A percentile compares a stretch with the other conserved stretches of the same genome.
These are phyloP conservation scores for Zaprionus lineosus DNA, from an alignment of 2,888 invertebrate genomes.

Conservation along the genomic window DNA sequence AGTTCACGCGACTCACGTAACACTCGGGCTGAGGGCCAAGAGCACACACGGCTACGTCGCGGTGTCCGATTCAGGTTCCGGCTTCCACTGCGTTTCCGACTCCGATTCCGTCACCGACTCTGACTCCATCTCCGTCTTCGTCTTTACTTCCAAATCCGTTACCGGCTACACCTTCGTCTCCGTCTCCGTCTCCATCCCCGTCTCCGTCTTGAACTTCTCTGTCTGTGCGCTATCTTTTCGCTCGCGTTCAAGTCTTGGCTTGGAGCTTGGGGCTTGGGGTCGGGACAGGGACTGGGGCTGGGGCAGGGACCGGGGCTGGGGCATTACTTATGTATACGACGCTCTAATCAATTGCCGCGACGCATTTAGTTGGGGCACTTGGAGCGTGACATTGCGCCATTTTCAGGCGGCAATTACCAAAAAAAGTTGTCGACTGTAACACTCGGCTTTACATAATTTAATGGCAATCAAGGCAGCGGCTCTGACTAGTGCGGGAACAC, in stretches of 20 bases:
- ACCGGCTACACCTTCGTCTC: too few relatives aligned
- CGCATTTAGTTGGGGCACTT: constrained; percentile 64
- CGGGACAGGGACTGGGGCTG: neutral
- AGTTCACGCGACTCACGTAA: constrained; percentile 44
- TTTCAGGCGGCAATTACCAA: constrained; percentile 69
- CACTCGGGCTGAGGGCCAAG: constrained; percentile 34
- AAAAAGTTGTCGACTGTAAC: constrained; percentile 66
- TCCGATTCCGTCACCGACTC: too few relatives aligned
- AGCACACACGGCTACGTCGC: constrained; percentile 22
- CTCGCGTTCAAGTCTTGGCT: neutral
- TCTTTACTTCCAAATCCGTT: too few relatives aligned
- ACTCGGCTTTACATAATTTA: constrained; percentile 73
- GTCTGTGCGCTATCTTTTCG: neutral
- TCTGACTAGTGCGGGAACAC: constrained; percentile 5
- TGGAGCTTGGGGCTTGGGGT: neutral
- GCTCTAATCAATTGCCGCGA: constrained; percentile 70
- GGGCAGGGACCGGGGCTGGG: too few relatives aligned
- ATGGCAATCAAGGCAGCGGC: constrained; percentile 64
- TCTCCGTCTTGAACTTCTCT: neutral
- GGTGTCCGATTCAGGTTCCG: neutral
- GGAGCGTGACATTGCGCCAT: constrained; percentile 76
- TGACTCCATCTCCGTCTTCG: too few relatives aligned
- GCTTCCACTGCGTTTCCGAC: too few relatives aligned
- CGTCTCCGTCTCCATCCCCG: neutral
- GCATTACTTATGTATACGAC: constrained; percentile 51